Percentiles rank a stretch among this genome's conserved stretches.
Evolutionary conservation across 92 coral and sea anemone species (phyloP).

Genomic region (Phenganax stokvisi): DNA sequence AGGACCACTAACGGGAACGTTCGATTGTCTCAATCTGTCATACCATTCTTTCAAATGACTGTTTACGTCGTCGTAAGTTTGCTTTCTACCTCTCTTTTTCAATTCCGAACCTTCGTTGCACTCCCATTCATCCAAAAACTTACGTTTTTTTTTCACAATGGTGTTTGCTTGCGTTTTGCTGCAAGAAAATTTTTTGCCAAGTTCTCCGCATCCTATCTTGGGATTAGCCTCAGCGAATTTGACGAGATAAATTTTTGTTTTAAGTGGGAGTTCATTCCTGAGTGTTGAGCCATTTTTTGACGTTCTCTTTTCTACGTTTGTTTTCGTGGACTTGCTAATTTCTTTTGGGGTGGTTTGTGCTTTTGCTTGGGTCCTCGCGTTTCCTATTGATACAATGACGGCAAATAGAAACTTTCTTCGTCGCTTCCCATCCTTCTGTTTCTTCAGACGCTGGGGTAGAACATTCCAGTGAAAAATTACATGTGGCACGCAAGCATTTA

Average conservation of each 20-base stretch:
- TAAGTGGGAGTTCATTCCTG: constrained; percentile 8
- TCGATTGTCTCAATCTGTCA: no score
- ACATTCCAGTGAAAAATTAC: constrained; percentile 3
- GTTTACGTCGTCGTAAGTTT: no score
- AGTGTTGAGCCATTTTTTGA: constrained; percentile 5
- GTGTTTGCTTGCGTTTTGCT: constrained; percentile 9
- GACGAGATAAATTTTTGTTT: background rate
- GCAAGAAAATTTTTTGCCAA: background rate
- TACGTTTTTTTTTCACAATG: constrained; percentile 3
- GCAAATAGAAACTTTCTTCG: background rate
- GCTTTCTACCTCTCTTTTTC: no score
- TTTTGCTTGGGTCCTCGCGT: background rate
- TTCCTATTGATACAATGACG: background rate
- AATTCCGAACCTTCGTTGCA: background rate
- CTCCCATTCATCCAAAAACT: constrained; percentile 8
- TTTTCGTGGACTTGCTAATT: background rate
- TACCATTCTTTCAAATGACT: no score
- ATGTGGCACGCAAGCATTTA: background rate
- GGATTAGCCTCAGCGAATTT: constrained; percentile 5
- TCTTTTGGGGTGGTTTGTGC: background rate
- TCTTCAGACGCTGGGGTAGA: constrained; percentile 10
- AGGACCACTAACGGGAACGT: no score
- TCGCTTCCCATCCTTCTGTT: constrained; percentile 10
- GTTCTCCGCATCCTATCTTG: background rate
- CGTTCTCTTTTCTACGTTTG: background rate